phyloP scores from a whole-genome alignment of 2,797 vertebrate genomes.

The Echiichthys vipera region DNA sequence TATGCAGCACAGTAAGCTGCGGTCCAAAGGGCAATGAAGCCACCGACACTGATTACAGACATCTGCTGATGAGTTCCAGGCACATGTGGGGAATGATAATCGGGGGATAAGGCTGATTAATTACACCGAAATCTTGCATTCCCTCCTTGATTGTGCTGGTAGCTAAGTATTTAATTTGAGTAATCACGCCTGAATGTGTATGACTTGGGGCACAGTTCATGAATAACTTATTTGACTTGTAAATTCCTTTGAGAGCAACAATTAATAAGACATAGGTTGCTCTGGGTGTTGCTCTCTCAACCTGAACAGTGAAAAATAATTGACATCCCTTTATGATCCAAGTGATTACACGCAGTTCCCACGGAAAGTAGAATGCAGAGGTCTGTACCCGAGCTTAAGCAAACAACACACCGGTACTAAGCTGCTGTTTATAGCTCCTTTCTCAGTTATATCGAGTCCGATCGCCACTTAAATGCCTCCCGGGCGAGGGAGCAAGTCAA shows the following conservation, averaged over 20 bases:
- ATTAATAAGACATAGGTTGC: slow-evolving; percentile 31
- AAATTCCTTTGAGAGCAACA: slow-evolving; percentile 55
- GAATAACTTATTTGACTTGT: slow-evolving; percentile 71
- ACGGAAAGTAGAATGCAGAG: slow-evolving; percentile 22
- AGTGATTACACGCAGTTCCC: slow-evolving; percentile 42
- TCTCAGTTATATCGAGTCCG: slow-evolving; percentile 50
- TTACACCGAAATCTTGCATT: slow-evolving; percentile 51
- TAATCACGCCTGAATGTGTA: slow-evolving; percentile 71
- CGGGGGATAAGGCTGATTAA: slow-evolving; percentile 57
- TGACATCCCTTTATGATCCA: slow-evolving; percentile 33
- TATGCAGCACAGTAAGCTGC: background rate
- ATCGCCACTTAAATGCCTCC: slow-evolving; percentile 50
- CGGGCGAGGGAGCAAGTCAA: slow-evolving; percentile 46
- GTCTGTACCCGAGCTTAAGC: slow-evolving; percentile 59
- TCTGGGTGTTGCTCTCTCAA: slow-evolving; percentile 7
- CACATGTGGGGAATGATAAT: slow-evolving; percentile 60
- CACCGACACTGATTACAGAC: slow-evolving; percentile 41
- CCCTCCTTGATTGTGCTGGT: slow-evolving; percentile 51
- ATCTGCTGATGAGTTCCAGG: slow-evolving; percentile 44
- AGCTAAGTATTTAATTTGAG: slow-evolving; percentile 68
- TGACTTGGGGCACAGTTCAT: slow-evolving; percentile 61
- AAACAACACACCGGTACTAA: slow-evolving; percentile 54
- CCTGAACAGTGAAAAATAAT: slow-evolving; percentile 15
- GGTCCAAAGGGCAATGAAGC: slow-evolving; percentile 41
- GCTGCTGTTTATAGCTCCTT: slow-evolving; percentile 52